Conservation (phyloP, 1,140 invertebrate species). For the Saxidomus purpurata region DNA sequence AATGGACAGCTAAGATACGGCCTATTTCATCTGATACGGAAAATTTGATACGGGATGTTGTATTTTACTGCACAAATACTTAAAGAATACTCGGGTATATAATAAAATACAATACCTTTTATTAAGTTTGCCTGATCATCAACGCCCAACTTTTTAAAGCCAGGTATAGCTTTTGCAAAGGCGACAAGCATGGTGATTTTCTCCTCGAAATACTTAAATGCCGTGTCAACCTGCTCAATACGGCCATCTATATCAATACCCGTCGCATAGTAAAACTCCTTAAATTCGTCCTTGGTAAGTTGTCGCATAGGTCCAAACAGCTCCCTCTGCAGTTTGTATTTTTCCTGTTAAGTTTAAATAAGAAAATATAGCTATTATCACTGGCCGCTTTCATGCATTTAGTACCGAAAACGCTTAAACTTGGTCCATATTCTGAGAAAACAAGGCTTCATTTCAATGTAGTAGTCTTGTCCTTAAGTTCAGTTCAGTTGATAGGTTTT, state of each 20-base stretch:
- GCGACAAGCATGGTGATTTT: constrained; percentile 12
- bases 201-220: constrained; percentile 14
- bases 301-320: not conserved
- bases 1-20: no score
- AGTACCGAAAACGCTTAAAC: no score
- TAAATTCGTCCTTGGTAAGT: not conserved
- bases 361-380: no score
- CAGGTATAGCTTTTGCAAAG: constrained; percentile 49
- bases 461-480: no score
- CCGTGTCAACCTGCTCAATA: not conserved
- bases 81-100: no score
- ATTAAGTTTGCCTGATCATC: constrained; percentile 59
- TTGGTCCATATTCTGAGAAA: no score
- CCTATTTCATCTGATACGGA: no score
- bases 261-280: constrained; percentile 31
- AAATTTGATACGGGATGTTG: no score
- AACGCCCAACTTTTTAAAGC: constrained; percentile 25
- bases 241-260: constrained; percentile 45
- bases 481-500: no score
- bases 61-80: no score
- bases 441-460: no score
- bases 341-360: not conserved
- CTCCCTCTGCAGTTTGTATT: constrained; percentile 10
- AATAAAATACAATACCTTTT: constrained; percentile 63
- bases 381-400: no score